phyloP scores from a whole-genome alignment of 2,888 invertebrate genomes.

The Sipunculus nudus region DNA sequence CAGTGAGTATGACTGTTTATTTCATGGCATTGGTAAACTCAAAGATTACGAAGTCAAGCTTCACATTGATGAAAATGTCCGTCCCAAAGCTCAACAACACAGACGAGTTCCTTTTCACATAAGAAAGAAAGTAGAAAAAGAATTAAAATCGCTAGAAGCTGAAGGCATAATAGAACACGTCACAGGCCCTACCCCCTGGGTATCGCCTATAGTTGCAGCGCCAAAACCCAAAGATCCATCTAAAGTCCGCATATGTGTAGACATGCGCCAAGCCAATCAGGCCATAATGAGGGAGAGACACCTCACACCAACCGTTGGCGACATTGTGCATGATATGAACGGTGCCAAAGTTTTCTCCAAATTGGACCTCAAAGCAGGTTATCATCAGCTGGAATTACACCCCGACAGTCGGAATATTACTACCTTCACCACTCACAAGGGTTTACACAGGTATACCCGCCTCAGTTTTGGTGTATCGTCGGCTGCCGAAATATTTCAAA shows the following conservation, averaged over 20 bases:
- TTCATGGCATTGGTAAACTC: conserved; percentile 11
- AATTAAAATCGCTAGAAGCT: not conserved
- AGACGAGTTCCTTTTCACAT: not conserved
- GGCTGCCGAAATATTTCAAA: conserved; percentile 21
- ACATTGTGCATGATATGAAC: conserved; percentile 16
- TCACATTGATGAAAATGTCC: conserved; percentile 4
- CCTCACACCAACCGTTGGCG: conserved; percentile 12
- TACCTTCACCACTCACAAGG: conserved; percentile 32
- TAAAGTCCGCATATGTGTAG: conserved; percentile 40
- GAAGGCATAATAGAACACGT: conserved; percentile 17
- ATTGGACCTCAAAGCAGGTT: conserved; percentile 10
- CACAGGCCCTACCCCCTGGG: conserved; percentile 16
- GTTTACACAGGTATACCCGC: conserved; percentile 26
- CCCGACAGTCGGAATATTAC: conserved; percentile 29
- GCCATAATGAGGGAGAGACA: conserved; percentile 28
- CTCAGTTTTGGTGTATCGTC: conserved; percentile 24
- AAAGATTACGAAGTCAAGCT: conserved; percentile 6
- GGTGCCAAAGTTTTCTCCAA: conserved; percentile 19
- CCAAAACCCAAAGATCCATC: conserved; percentile 23
- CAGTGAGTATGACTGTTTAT: too few relatives aligned
- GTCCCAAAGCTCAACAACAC: conserved; percentile 3
- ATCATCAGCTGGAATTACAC: conserved; percentile 11
- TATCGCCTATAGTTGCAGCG: conserved; percentile 9
- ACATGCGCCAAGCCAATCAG: conserved; percentile 41
- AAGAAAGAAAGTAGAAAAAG: not conserved